phyloP scores from a whole-genome alignment of 2,113 vertebrate genomes.

The Macaca mulatta region DNA sequence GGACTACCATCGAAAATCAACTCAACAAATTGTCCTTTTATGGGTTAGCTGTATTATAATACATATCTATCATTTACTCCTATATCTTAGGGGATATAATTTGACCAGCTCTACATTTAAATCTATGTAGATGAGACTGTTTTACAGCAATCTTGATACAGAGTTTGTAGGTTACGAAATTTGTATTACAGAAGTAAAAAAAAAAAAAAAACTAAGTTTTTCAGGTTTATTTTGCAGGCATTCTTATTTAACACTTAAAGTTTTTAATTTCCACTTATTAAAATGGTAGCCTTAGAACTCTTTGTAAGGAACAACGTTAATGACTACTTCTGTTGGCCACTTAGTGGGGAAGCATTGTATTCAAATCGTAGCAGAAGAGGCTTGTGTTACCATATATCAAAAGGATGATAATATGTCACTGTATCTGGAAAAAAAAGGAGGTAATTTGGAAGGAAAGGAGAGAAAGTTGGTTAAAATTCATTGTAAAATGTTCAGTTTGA shows the following conservation, averaged over 20 bases:
- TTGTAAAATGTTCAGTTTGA: conserved; percentile 25
- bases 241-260: conserved; percentile 40
- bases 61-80: not conserved
- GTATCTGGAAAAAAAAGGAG: not conserved
- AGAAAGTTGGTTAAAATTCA: conserved; percentile 22
- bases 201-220: not conserved
- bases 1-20: not conserved
- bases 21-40: not conserved
- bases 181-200: not conserved
- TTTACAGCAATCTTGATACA: not conserved
- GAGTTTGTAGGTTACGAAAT: not conserved
- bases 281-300: not conserved
- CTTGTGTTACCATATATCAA: not conserved
- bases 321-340: not conserved
- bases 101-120: conserved; percentile 20
- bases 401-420: not conserved
- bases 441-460: not conserved
- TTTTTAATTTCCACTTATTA: conserved; percentile 21
- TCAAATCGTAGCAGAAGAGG: not conserved
- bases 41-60: not conserved
- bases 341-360: not conserved
- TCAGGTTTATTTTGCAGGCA: conserved; percentile 33
- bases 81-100: conserved; percentile 16
- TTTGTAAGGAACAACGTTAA: not conserved
- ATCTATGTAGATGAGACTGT: not conserved